These are phyloP conservation scores for Varanus komodoensis DNA, from an alignment of 2,113 vertebrate genomes.

Conservation along the genomic window DNA sequence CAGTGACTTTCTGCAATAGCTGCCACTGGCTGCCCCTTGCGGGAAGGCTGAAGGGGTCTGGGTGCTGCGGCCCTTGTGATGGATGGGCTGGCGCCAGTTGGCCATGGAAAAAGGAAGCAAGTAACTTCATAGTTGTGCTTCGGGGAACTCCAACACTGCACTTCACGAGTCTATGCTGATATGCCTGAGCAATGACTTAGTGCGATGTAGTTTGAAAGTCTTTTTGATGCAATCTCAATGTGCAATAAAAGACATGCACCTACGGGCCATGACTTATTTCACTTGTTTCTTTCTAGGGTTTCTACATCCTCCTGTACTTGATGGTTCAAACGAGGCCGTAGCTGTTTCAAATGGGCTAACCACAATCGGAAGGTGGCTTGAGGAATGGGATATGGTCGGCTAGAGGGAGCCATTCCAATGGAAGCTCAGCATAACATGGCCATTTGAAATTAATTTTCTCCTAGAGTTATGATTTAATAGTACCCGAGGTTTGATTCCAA, in stretches of 20 bases:
- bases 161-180: no score
- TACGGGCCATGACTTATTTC: background rate
- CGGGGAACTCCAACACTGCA: no score
- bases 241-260: background rate
- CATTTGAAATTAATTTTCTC: constrained; percentile 19
- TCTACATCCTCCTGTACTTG: background rate
- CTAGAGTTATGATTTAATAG: constrained; percentile 10
- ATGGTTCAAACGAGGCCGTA: background rate
- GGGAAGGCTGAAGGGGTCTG: no score
- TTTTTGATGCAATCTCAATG: background rate
- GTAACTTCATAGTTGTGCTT: background rate
- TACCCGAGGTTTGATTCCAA: background rate
- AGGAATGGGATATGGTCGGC: background rate
- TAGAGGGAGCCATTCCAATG: constrained; percentile 8
- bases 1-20: background rate
- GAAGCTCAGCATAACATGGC: background rate
- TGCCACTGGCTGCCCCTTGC: no score
- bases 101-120: background rate
- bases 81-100: no score
- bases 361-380: background rate
- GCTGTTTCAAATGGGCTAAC: background rate
- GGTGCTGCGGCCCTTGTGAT: no score
- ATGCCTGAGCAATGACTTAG: background rate
- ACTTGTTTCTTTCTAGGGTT: background rate
- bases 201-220: background rate